These are phyloP conservation scores for Catonia carolina DNA, from an alignment of 2,888 invertebrate species.

Conservation along the genomic window DNA sequence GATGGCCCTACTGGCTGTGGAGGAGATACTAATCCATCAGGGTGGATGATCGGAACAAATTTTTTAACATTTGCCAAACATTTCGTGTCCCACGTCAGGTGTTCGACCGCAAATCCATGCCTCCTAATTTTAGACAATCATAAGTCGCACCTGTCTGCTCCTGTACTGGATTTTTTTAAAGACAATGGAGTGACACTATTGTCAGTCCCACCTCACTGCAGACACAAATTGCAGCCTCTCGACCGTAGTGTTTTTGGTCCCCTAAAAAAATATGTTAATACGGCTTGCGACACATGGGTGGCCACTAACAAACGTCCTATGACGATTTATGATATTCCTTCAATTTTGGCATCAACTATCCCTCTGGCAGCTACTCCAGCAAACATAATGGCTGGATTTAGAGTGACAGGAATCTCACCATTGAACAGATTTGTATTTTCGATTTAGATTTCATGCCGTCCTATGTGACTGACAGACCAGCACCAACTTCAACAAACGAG, in stretches of 20 bases:
- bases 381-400: conserved; percentile 1
- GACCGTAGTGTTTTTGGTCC: not conserved
- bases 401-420: not conserved
- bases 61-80: not conserved
- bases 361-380: not conserved
- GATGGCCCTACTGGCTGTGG: not conserved
- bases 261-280: not conserved
- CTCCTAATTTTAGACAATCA: not conserved
- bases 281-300: not conserved
- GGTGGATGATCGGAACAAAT: not conserved
- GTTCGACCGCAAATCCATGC: not conserved
- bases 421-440: not conserved
- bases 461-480: not conserved
- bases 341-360: not conserved
- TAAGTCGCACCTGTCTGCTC: not conserved
- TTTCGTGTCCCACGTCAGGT: not conserved
- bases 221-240: not conserved
- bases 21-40: not conserved
- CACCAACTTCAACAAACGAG: not conserved
- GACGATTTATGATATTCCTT: not conserved
- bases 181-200: not conserved
- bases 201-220: not conserved
- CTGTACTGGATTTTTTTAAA: not conserved
- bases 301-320: not conserved
- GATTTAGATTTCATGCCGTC: not conserved